Base-by-base conservation (phyloP, 2,797 vertebrate species). In the Cyprinella venusta region DNA sequence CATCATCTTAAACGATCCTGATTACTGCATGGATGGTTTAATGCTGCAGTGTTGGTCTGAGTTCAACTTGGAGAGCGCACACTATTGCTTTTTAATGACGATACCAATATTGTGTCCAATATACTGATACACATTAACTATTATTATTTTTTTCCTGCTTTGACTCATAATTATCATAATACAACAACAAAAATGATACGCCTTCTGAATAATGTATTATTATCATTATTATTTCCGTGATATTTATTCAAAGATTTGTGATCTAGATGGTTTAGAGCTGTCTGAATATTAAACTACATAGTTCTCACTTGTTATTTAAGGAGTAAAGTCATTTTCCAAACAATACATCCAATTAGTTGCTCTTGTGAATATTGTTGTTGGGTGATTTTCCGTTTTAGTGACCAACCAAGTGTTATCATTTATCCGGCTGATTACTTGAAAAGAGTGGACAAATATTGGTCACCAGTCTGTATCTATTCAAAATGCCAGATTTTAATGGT, bases 21-120 rank as follows among this genome's bases (percentile, higher is more conserved):
- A 56, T 76, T 56, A 74, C 50, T 79, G 70, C 30, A 67, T 63
- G 33, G 42, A 71, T 50, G 74, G 40, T 40, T 71, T 71, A 38
- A 36, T 80, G 64, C 67, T 72, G 78, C 82, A 77, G 67, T 81
- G 59, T 36, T 65, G 64, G 79, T 71, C 80, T 77, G 78, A 71
- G 26, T 86, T 84, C 64, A 85, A 68, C 83, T 85, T 64, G 9
- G 18, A 54, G 78, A 69, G 69, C 50, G n/a, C 21, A 19, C 15
- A 1, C 18, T 69, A 65, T 48, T 65, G 61, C 18, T 50, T 65
- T 33, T 50, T 50, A 13, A 6, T 26, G 36, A 45, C 36, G 9
- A 26, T 18, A 12, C 2, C 54, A 56, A 24, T 40, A 26, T 15
- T 19, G 5, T 48, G n/a, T 42, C n/a, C 5, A 19, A 45, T 52